phyloP scores from a whole-genome alignment of 2,888 invertebrate genomes.

The Ormyrus rosae region DNA sequence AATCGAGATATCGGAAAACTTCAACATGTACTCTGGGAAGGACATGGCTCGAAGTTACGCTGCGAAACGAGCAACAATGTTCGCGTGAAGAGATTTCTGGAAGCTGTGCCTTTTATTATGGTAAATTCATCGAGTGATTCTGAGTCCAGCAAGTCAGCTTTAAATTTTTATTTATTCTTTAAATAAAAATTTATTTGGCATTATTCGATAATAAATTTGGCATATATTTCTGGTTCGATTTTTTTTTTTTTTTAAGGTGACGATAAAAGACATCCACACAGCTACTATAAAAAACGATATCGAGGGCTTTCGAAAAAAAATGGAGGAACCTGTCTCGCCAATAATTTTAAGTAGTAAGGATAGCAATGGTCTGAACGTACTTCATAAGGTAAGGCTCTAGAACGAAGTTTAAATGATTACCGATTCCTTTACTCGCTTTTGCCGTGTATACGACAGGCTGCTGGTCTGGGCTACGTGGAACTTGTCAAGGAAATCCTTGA shows the following conservation, averaged over 20 bases:
- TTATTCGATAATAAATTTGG: neutral
- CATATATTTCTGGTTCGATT: neutral
- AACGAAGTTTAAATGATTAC: no score
- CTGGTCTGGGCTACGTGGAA: conserved; percentile 86
- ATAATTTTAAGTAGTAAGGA: conserved; percentile 87
- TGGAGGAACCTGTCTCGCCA: conserved; percentile 83
- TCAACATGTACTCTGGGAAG: conserved; percentile 93
- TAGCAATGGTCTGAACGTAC: conserved; percentile 87
- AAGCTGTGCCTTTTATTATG: conserved; percentile 96
- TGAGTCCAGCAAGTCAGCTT: no score
- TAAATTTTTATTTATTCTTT: no score
- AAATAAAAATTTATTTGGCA: neutral
- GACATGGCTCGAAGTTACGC: conserved; percentile 89
- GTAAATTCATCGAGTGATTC: conserved; percentile 76
- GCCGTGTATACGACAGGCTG: conserved; percentile 79
- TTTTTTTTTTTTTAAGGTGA: conserved; percentile 79
- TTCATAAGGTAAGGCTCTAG: conserved; percentile 84
- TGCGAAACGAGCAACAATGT: conserved; percentile 91
- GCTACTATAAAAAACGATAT: conserved; percentile 87
- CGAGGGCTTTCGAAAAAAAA: conserved; percentile 82
- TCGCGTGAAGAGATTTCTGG: conserved; percentile 89
- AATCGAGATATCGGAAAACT: conserved; percentile 91
- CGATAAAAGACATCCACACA: conserved; percentile 88
- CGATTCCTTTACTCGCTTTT: no score
- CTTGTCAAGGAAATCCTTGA: conserved; percentile 85